Evolutionary conservation across 2,888 invertebrate genomes (phyloP).

Genomic region (Acrobasis consociella): DNA sequence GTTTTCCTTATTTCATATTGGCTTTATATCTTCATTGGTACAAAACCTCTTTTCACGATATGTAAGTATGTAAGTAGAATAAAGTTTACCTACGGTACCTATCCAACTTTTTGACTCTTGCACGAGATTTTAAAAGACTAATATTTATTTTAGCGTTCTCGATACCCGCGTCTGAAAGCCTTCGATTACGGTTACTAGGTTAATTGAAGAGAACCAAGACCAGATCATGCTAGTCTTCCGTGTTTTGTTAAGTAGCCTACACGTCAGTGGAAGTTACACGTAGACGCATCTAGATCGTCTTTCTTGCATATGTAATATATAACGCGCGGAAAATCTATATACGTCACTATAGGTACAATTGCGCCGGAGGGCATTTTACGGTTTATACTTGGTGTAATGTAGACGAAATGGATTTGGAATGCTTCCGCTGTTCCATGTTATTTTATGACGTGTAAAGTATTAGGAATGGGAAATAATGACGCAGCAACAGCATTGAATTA

Average conservation of each 20-base stretch:
- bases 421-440: neutral
- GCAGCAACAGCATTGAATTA: neutral
- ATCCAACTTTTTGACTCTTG: too few relatives aligned
- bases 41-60: too few relatives aligned
- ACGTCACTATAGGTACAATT: neutral
- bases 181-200: slow-evolving; percentile 32
- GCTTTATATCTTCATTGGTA: too few relatives aligned
- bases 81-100: too few relatives aligned
- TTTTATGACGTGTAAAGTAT: neutral
- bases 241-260: slow-evolving; percentile 23
- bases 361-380: neutral
- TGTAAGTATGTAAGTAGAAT: too few relatives aligned
- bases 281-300: neutral
- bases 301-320: neutral
- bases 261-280: slow-evolving; percentile 4
- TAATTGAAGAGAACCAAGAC: slow-evolving; percentile 28
- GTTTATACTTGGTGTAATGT: neutral
- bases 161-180: slow-evolving; percentile 13
- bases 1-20: too few relatives aligned
- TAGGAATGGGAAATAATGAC: neutral
- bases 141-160: slow-evolving; percentile 6
- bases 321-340: neutral
- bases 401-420: neutral
- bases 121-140: neutral
- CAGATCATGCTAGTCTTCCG: slow-evolving; percentile 27